Evolutionary conservation across 1,140 invertebrate species (phyloP), one percentile per base, ranked within the genome.

Genomic region (Tyrophagus putrescentiae): DNA sequence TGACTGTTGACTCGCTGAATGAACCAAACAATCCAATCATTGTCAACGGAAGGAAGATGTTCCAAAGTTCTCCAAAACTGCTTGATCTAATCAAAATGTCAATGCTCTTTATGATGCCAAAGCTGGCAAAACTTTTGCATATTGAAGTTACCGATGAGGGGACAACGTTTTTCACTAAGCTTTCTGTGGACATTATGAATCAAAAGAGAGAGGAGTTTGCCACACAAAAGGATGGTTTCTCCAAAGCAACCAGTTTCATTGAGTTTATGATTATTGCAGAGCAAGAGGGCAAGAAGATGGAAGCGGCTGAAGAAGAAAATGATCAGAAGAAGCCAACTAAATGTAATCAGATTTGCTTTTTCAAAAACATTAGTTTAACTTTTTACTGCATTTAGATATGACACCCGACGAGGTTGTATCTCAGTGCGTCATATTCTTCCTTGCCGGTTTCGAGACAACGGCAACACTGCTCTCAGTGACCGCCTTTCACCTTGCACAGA

Each of bases 401-500:
- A 18, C 3, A 7, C 16, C 11, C 29, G 16, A 56, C 7, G 70
- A 71, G 27, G 69, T 78, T 42, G 67, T 75, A 18, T 71, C 69
- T 4, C 72, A 76, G 50, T 68, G 70, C 7, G 67, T 73, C 58
- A 60, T 77, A 0, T 75, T 77, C 57, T 57, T 77, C 21, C 50
- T 77, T 3, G 76, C 73, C 6, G 75, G 75, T 16, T 75, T 68
- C 60, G 72, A 73, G 61, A 77, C 76, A 2, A 77, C 75, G 1
- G 72, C 74, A 39, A 75, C 70, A 16, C 68, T 73, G 0, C 61
- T 78, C 7, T 69, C 71, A 4, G 78, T 72, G 63, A 3, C 16
- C 9, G 21, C 13, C 21, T 45, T 44, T 59, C 4, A 28, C 18
- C 27, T 59, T 4, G 42, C 41, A 7, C 5, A 9, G 4, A 41